Evolutionary conservation across 2,113 vertebrate genomes (phyloP), one percentile per base, ranked within the genome.

Genomic region (Piliocolobus tephrosceles): DNA sequence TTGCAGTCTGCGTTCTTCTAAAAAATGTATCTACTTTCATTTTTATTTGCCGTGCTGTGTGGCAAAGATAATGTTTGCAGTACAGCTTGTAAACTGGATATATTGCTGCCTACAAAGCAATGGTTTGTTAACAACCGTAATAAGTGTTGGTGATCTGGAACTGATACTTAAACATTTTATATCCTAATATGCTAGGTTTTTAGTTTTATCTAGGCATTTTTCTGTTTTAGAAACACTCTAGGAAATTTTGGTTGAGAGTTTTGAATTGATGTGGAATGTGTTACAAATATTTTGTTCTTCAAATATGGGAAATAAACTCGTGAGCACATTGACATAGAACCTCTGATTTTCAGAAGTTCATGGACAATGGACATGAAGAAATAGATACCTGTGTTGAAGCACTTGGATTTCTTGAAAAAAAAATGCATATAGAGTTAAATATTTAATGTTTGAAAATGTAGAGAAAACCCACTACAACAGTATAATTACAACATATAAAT

Each of bases 111-210:
- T 45, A 13, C 40, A 52, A 23, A 58, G 68, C 50, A 18, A 7
- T 0, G 0, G 35, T 17, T n/a, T 55, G 58, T 38, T 64, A 58
- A 35, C 45, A 45, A 12, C 43, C 32, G 0, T 0, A 16, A 16
- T 40, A 32, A 55, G 89, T 7, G 72, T 1, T 20, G 90, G 40
- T 4, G 13, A 57, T 61, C 50, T n/a, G 32, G 47, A 82, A 73
- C 87, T 4, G 3, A 38, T 2, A 45, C 43, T 6, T 4, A 61
- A 55, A 18, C 78, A 30, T 22, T 55, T 55, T 38, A 27, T 7
- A 0, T 6, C n/a, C 64, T 45, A 5, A 32, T 55, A 12, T 16
- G 6, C 45, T 27, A 9, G 25, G 52, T 0, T 50, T 64, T 64
- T 43, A 5, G 25, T 57, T 80, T 75, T 20, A 82, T 18, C 20